These are phyloP conservation scores for Agrilus planipennis DNA, from an alignment of 1,140 invertebrate genomes.

Conservation along the genomic window DNA sequence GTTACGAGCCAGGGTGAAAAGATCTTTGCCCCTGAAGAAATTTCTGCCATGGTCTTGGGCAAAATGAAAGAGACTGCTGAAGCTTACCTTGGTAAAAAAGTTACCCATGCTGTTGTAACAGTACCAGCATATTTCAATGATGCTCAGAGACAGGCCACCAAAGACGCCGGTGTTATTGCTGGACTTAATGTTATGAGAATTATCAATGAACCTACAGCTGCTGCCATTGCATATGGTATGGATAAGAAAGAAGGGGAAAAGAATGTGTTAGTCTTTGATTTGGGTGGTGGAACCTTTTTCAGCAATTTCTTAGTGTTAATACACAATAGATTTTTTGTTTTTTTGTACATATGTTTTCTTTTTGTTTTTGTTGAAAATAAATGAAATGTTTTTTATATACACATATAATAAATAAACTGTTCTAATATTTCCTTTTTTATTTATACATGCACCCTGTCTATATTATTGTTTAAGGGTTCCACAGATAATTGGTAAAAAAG, in stretches of 20 bases:
- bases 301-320: no score
- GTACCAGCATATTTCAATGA: constrained; percentile 99
- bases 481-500: no score
- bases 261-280: constrained; percentile 97
- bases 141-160: constrained; percentile 94
- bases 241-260: constrained; percentile 99
- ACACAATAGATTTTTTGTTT: no score
- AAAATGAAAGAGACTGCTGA: constrained; percentile 99
- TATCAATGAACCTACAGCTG: constrained; percentile 99
- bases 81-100: constrained; percentile 91
- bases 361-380: no score
- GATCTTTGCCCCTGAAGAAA: constrained; percentile 92
- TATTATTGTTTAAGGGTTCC: no score
- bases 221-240: constrained; percentile 98
- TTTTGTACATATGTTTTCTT: no score
- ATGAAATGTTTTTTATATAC: no score
- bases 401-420: no score
- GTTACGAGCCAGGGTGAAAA: constrained; percentile 68
- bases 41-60: constrained; percentile 92
- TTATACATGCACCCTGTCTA: no score
- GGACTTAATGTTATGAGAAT: constrained; percentile 97
- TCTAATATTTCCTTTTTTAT: no score
- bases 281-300: constrained; percentile 99
- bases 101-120: constrained; percentile 97
- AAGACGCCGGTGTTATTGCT: constrained; percentile 79